Percentiles rank a stretch among this genome's conserved stretches.
phyloP scores from a whole-genome alignment of 30 jellyfish, hydroid and myxozoan genomes.

The Mastigias papua region DNA sequence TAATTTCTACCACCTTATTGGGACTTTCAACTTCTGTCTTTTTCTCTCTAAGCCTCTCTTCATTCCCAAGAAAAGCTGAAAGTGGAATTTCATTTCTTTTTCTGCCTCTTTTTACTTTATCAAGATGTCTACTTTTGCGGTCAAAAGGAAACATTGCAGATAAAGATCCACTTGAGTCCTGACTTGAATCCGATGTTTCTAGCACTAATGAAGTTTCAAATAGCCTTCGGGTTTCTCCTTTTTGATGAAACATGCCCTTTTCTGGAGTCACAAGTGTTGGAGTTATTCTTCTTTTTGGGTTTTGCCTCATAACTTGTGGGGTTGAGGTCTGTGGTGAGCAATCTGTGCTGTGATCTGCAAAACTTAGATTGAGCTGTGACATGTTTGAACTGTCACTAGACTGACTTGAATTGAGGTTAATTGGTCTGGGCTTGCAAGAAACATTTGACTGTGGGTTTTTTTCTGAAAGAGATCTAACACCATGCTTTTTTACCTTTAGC shows the following conservation, averaged over 20 bases:
- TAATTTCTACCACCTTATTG: not conserved
- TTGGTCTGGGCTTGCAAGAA: slow-evolving; percentile 39
- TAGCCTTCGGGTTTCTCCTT: slow-evolving; percentile 13
- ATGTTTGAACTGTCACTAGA: not conserved
- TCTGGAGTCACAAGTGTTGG: slow-evolving; percentile 83
- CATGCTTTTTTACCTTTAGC: not conserved
- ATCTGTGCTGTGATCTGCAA: not conserved
- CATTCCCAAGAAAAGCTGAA: slow-evolving; percentile 28
- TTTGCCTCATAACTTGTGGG: slow-evolving; percentile 16
- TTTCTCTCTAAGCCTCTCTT: not conserved
- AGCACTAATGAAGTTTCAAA: slow-evolving; percentile 52
- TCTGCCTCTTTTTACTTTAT: slow-evolving; percentile 35
- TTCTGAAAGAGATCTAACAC: not conserved
- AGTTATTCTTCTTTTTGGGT: slow-evolving; percentile 72
- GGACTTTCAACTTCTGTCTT: not conserved
- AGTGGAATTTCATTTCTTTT: slow-evolving; percentile 40
- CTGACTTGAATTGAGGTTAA: not conserved
- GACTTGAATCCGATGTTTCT: slow-evolving; percentile 32
- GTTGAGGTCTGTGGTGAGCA: not conserved
- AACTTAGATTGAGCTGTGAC: not conserved
- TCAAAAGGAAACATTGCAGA: slow-evolving; percentile 22
- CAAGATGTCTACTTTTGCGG: slow-evolving; percentile 18
- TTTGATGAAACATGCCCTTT: slow-evolving; percentile 26
- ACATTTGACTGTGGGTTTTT: not conserved
- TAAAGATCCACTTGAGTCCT: slow-evolving; percentile 46